Conservation (phyloP, 1,140 invertebrate species). For the Leguminivora glycinivorella region DNA sequence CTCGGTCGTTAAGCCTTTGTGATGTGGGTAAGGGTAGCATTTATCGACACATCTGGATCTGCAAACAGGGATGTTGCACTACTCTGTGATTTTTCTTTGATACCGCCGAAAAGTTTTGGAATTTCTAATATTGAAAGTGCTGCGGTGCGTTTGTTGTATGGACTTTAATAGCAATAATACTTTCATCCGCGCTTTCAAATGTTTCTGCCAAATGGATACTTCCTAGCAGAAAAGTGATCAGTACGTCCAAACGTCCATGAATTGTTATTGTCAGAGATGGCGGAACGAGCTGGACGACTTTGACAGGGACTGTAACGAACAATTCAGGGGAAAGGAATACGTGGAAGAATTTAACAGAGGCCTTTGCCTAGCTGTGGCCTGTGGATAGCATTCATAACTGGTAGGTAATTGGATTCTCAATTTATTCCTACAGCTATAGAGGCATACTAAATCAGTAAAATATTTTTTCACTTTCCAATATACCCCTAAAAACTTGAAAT, state of each 20-base stretch:
- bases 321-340: no score
- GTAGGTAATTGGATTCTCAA: no score
- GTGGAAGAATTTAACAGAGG: no score
- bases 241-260: no score
- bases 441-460: neutral
- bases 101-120: constrained; percentile 1
- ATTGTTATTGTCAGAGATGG: no score
- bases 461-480: constrained; percentile 37
- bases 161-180: neutral
- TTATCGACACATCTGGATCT: constrained; percentile 52
- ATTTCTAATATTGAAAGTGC: constrained; percentile 31
- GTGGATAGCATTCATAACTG: no score
- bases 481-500: constrained; percentile 28
- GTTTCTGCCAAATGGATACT: no score
- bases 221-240: no score
- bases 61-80: constrained; percentile 19
- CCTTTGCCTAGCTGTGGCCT: no score
- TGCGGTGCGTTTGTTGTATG: constrained; percentile 35
- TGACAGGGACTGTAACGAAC: no score
- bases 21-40: constrained; percentile 47
- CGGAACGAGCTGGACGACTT: no score
- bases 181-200: neutral
- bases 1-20: constrained; percentile 48
- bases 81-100: constrained; percentile 15
- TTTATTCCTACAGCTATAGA: neutral